phyloP scores from a whole-genome alignment of 64 coral and sea anemone species.

The Platygyra sinensis region DNA sequence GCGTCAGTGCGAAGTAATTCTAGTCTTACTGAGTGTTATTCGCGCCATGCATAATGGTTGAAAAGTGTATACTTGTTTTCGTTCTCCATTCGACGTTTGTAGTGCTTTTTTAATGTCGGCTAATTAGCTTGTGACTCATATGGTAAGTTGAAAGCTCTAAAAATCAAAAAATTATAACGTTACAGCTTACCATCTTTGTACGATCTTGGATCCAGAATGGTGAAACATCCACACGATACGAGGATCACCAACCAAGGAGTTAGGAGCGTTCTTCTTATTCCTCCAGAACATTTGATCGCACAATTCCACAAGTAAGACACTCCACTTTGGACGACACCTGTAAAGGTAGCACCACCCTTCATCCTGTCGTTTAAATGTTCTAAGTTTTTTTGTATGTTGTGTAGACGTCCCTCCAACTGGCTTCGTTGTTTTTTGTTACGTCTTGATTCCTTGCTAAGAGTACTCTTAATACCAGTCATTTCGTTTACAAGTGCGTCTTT shows the following conservation, averaged over 20 bases:
- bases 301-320: not conserved
- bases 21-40: too few relatives aligned
- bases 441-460: not conserved
- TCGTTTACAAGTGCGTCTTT: not conserved
- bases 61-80: too few relatives aligned
- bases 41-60: too few relatives aligned
- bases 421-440: not conserved
- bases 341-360: not conserved
- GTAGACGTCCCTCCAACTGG: not conserved
- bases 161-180: not conserved
- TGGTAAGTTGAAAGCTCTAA: not conserved
- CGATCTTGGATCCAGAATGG: conserved; percentile 15
- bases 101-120: too few relatives aligned
- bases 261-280: not conserved
- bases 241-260: not conserved
- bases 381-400: not conserved
- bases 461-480: not conserved
- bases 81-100: too few relatives aligned
- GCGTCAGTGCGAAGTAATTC: too few relatives aligned
- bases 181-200: not conserved
- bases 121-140: not conserved
- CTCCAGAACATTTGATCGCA: not conserved
- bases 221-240: not conserved
- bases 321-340: not conserved
- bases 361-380: not conserved